Evolutionary conservation across 2,888 invertebrate species (phyloP).

Genomic region (Synanthedon andrenaeformis): DNA sequence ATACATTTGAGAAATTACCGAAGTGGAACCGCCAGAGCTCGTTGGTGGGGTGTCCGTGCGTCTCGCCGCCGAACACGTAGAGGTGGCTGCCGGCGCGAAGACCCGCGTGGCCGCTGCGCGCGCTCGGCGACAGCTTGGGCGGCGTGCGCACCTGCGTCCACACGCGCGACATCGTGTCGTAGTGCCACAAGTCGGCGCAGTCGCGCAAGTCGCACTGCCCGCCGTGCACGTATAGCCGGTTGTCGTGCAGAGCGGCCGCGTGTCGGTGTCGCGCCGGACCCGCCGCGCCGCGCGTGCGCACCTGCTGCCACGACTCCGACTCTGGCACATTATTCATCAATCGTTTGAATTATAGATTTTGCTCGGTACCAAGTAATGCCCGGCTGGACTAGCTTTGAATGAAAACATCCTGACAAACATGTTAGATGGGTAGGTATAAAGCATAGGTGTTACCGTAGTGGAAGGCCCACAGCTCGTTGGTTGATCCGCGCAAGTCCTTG

Average conservation of each 20-base stretch:
- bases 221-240: conserved; percentile 87
- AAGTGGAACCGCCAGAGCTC: conserved; percentile 89
- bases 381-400: no score
- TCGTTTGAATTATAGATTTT: no score
- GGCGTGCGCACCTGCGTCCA: conserved; percentile 76
- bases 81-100: conserved; percentile 81
- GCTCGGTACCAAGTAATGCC: no score
- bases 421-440: no score
- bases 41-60: conserved; percentile 76
- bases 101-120: conserved; percentile 83
- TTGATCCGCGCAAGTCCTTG: conserved; percentile 85
- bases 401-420: no score
- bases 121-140: conserved; percentile 74
- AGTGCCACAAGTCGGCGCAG: conserved; percentile 82
- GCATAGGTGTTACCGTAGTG: conserved; percentile 75
- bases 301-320: conserved; percentile 83
- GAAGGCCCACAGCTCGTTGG: conserved; percentile 88
- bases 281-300: conserved; percentile 45
- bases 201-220: conserved; percentile 88
- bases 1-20: conserved; percentile 46
- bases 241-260: conserved; percentile 82
- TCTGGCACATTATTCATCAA: conserved; percentile 54
- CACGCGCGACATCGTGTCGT: conserved; percentile 76
- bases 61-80: conserved; percentile 85
- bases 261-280: conserved; percentile 85